phyloP scores from a whole-genome alignment of 2,113 vertebrate genomes.

The Siphamia tubifer region DNA sequence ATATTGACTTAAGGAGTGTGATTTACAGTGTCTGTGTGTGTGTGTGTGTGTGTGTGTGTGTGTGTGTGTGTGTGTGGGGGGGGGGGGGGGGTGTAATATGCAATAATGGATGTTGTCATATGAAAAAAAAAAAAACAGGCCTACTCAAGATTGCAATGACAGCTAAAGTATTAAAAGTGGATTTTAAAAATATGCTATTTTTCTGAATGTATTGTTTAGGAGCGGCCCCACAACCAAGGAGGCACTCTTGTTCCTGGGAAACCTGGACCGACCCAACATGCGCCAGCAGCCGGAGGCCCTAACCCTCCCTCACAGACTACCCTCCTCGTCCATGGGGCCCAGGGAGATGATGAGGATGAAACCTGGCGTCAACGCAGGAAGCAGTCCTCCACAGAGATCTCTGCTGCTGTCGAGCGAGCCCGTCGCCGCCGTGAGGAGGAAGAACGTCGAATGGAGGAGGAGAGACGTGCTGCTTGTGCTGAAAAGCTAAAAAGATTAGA shows the following conservation, averaged over 20 bases:
- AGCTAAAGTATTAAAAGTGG: background rate
- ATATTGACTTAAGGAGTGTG: no score
- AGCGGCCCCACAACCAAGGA: slow-evolving; percentile 68
- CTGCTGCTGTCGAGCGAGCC: slow-evolving; percentile 89
- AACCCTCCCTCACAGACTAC: slow-evolving; percentile 59
- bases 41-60: no score
- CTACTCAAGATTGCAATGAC: background rate
- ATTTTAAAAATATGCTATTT: no score
- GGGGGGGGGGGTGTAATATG: no score
- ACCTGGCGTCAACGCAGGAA: slow-evolving; percentile 92
- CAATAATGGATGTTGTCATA: no score
- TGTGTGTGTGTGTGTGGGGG: no score
- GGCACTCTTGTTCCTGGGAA: slow-evolving; percentile 44
- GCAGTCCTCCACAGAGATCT: slow-evolving; percentile 90
- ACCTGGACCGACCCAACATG: slow-evolving; percentile 38
- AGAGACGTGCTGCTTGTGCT: slow-evolving; percentile 89
- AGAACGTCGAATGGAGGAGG: slow-evolving; percentile 92
- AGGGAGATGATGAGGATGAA: slow-evolving; percentile 90
- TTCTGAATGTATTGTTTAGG: slow-evolving; percentile 42
- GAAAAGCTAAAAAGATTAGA: slow-evolving; percentile 92
- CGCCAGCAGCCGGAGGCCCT: slow-evolving; percentile 56
- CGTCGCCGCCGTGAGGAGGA: slow-evolving; percentile 89
- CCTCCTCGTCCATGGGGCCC: slow-evolving; percentile 58
- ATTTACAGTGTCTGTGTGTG: no score
- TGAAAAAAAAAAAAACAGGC: no score